phyloP scores from a whole-genome alignment of 2,113 vertebrate species.

The Paradoxurus hermaphroditus region DNA sequence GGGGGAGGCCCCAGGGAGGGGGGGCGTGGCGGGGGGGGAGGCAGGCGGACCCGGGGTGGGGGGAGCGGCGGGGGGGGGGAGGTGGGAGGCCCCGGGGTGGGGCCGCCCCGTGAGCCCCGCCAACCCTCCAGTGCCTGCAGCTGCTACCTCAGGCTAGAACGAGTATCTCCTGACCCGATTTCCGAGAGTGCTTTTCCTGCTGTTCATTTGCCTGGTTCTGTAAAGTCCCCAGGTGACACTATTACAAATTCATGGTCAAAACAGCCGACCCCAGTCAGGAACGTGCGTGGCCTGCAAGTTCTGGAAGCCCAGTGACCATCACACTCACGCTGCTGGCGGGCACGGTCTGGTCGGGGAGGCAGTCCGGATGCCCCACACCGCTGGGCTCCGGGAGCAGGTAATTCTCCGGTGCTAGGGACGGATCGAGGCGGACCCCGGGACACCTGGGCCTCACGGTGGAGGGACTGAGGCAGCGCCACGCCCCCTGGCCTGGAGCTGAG shows the following conservation, averaged over 20 bases:
- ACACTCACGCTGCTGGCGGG: background rate
- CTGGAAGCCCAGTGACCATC: rapidly evolving
- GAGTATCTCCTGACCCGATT: background rate
- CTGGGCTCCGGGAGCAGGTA: background rate
- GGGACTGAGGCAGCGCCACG: background rate
- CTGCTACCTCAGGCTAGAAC: background rate
- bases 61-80: no score
- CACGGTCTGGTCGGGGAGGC: background rate
- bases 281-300: no score
- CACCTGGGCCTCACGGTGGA: rapidly evolving
- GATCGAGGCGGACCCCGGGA: background rate
- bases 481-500: background rate
- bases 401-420: background rate
- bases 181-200: background rate
- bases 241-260: background rate
- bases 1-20: no score
- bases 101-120: no score
- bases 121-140: background rate
- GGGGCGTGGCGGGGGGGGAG: no score
- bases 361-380: background rate
- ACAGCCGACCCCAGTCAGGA: background rate
- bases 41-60: no score
- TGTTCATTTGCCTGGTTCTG: background rate
- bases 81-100: no score
- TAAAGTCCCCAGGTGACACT: background rate